A percentile compares a stretch with the other conserved stretches of the same genome.
Evolutionary conservation across 2,888 invertebrate genomes (phyloP).

Genomic region (Megalurothrips usitatus): DNA sequence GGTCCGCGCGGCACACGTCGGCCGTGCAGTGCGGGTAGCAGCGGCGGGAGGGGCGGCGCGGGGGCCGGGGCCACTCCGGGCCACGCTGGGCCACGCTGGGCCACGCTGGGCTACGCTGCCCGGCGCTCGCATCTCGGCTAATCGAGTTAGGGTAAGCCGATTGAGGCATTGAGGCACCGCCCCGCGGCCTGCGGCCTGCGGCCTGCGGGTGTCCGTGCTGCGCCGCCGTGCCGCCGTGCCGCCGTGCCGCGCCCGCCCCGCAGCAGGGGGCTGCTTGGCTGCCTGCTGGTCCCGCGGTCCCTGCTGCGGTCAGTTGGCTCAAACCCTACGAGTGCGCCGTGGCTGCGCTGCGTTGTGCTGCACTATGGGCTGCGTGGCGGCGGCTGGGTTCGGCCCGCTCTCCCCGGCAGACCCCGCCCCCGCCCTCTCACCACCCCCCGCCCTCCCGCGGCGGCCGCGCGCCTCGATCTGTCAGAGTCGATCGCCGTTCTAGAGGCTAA

Average conservation of each 20-base stretch:
- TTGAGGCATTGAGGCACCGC: background rate
- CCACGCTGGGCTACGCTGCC: too few species aligned
- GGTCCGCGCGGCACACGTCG: background rate
- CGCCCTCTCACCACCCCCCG: background rate
- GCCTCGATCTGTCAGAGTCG: background rate
- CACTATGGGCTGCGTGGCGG: background rate
- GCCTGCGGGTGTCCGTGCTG: too few species aligned
- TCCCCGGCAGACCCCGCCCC: too few species aligned
- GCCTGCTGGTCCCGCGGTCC: too few species aligned
- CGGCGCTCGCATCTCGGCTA: background rate
- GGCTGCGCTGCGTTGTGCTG: background rate
- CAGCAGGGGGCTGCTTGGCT: too few species aligned
- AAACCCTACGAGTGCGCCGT: constrained; percentile 1
- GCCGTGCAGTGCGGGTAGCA: background rate
- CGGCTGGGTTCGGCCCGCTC: too few species aligned
- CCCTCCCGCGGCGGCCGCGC: background rate
- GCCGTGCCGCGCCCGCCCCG: too few species aligned
- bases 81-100: too few species aligned
- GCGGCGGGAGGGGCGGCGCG: background rate
- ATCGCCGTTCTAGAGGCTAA: background rate
- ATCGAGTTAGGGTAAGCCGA: constrained; percentile 12
- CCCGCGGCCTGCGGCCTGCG: too few species aligned
- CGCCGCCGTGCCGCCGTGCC: too few species aligned
- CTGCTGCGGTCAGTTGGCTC: background rate
- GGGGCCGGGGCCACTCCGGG: background rate